Conservation (phyloP, 1,140 invertebrate species). For the Melitaea cinxia region DNA sequence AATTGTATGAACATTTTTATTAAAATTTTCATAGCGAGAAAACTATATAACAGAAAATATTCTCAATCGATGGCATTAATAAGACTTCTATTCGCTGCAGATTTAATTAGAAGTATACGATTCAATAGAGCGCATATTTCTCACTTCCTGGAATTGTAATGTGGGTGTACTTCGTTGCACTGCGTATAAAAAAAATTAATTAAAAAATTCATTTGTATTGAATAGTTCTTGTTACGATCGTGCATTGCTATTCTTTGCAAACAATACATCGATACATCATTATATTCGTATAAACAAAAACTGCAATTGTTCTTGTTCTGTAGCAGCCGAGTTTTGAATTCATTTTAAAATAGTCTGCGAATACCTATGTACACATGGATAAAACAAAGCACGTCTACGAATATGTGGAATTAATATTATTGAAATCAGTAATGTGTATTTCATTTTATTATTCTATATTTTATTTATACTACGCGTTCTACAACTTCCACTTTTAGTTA, state of each 20-base stretch:
- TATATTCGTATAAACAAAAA: background rate
- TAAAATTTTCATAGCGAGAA: too few species aligned
- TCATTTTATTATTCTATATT: too few species aligned
- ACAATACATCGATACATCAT: background rate
- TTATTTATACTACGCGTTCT: too few species aligned
- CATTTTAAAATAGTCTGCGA: too few species aligned
- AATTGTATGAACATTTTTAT: too few species aligned
- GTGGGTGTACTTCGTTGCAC: background rate
- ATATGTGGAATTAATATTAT: too few species aligned
- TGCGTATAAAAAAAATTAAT: background rate
- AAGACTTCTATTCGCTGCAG: conserved; percentile 1
- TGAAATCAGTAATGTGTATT: too few species aligned
- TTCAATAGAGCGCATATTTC: conserved; percentile 4
- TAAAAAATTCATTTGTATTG: background rate
- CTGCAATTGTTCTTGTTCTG: background rate
- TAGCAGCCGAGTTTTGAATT: background rate
- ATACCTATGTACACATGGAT: too few species aligned
- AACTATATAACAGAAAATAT: background rate
- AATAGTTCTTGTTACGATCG: background rate
- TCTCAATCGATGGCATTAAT: background rate
- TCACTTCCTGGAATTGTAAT: background rate
- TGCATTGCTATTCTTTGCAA: background rate
- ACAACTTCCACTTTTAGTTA: too few species aligned
- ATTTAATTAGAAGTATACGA: background rate
- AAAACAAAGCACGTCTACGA: too few species aligned